Percentiles rank a stretch among this genome's conserved stretches.
These are phyloP conservation scores for Ochlodes sylvanus DNA, from an alignment of 2,888 invertebrate genomes.

Conservation along the genomic window DNA sequence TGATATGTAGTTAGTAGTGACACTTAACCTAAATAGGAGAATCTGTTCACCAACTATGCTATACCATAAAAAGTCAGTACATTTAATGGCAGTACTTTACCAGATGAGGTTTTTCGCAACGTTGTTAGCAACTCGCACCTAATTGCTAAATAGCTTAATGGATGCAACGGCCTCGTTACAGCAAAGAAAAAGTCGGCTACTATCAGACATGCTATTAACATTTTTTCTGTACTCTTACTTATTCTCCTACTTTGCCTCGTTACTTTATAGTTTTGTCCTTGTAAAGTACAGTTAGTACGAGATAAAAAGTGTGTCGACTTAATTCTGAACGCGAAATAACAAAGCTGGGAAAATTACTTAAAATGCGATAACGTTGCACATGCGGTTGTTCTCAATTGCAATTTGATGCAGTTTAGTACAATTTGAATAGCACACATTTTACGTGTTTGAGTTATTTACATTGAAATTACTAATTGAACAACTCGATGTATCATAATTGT, in stretches of 20 bases:
- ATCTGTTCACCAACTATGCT: not conserved
- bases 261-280: conserved; percentile 3
- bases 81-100: conserved; percentile 14
- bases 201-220: conserved; percentile 25
- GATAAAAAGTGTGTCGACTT: conserved; percentile 4
- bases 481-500: too few relatives aligned
- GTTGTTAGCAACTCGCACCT: conserved; percentile 59
- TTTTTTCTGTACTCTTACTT: conserved; percentile 12
- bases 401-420: too few relatives aligned
- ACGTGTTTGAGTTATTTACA: too few relatives aligned
- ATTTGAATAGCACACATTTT: too few relatives aligned
- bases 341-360: not conserved
- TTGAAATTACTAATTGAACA: too few relatives aligned
- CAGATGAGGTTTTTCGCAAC: conserved; percentile 50
- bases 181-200: conserved; percentile 47
- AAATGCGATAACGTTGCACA: not conserved
- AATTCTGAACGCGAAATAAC: not conserved
- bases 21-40: not conserved
- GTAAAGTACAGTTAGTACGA: not conserved
- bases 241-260: conserved; percentile 2
- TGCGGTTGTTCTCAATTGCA: too few relatives aligned
- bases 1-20: too few relatives aligned
- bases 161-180: conserved; percentile 71
- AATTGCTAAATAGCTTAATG: conserved; percentile 79
- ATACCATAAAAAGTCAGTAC: conserved; percentile 5